Evolutionary conservation across 2,113 vertebrate genomes (phyloP).

Genomic region (Myocastor coypus): DNA sequence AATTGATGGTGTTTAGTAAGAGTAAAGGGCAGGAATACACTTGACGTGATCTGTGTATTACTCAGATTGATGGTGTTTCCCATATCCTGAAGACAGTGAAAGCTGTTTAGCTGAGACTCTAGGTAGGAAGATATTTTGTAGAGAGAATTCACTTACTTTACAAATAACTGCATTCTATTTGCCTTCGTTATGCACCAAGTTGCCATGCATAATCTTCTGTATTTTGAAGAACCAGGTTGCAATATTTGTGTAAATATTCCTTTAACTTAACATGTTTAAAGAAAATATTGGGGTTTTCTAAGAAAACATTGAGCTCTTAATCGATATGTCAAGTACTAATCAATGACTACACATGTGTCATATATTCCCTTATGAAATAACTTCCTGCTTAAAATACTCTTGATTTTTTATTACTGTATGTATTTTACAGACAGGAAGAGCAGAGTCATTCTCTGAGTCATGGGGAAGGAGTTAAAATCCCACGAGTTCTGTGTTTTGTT

Average conservation of each 20-base stretch:
- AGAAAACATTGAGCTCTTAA: neutral
- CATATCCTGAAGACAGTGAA: conserved; percentile 65
- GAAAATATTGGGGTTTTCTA: conserved; percentile 35
- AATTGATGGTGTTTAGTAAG: conserved; percentile 59
- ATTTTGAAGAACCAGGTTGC: conserved; percentile 9
- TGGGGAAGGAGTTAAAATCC: neutral
- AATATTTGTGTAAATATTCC: conserved; percentile 44
- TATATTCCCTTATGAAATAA: neutral
- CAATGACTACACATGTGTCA: neutral
- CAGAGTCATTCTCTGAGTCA: neutral
- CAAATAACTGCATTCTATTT: conserved; percentile 59
- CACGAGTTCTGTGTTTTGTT: neutral
- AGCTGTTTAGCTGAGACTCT: conserved; percentile 53
- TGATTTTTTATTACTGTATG: neutral
- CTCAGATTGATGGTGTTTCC: conserved; percentile 67
- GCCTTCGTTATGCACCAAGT: neutral
- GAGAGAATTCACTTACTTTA: conserved; percentile 75
- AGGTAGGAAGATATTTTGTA: conserved; percentile 77
- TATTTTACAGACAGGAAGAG: neutral
- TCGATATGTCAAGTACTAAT: neutral
- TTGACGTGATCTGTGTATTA: conserved; percentile 70
- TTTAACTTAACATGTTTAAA: conserved; percentile 41
- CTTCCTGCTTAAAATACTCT: neutral
- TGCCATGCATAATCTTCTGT: neutral
- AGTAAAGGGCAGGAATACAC: neutral